A percentile compares a stretch with the other conserved stretches of the same genome.
Evolutionary conservation across 2,113 vertebrate species (phyloP).

Genomic region (Sinosuthora webbiana): DNA sequence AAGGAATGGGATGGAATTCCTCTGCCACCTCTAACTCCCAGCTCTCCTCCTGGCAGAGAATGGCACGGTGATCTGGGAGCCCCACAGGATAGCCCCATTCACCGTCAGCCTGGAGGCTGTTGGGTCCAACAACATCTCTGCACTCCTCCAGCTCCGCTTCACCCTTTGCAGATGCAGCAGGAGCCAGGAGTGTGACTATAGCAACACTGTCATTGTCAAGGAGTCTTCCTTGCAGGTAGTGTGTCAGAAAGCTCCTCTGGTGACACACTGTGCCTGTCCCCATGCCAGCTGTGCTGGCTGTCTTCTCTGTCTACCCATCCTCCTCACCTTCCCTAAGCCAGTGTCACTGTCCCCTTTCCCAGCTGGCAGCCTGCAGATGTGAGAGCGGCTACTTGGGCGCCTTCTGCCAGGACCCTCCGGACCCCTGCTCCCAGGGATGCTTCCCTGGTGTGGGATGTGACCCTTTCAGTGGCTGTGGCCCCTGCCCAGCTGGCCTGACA

Average conservation of each 20-base stretch:
- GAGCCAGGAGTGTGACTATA: constrained; percentile 45
- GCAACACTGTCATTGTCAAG: neutral
- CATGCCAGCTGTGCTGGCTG: neutral
- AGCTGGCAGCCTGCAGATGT: constrained; percentile 48
- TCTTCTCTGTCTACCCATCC: neutral
- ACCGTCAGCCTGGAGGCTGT: constrained; percentile 3
- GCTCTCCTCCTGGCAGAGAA: neutral
- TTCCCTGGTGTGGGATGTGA: constrained; percentile 18
- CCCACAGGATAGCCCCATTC: accelerated
- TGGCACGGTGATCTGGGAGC: neutral
- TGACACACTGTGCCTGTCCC: neutral
- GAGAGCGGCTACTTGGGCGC: neutral
- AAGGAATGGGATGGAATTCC: neutral
- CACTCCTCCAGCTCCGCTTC: constrained; percentile 42
- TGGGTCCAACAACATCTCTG: constrained; percentile 18
- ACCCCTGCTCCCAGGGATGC: constrained; percentile 37
- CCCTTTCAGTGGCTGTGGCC: neutral
- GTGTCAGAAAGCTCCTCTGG: neutral
- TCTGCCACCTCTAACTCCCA: neutral
- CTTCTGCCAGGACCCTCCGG: neutral
- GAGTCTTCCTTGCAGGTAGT: constrained; percentile 41
- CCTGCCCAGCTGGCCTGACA: neutral
- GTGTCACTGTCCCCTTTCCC: neutral
- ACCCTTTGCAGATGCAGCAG: constrained; percentile 53
- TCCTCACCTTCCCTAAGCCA: neutral